These are phyloP conservation scores for Steinernema carpocapsae DNA, from an alignment of 2,888 invertebrate species.

Conservation along the genomic window DNA sequence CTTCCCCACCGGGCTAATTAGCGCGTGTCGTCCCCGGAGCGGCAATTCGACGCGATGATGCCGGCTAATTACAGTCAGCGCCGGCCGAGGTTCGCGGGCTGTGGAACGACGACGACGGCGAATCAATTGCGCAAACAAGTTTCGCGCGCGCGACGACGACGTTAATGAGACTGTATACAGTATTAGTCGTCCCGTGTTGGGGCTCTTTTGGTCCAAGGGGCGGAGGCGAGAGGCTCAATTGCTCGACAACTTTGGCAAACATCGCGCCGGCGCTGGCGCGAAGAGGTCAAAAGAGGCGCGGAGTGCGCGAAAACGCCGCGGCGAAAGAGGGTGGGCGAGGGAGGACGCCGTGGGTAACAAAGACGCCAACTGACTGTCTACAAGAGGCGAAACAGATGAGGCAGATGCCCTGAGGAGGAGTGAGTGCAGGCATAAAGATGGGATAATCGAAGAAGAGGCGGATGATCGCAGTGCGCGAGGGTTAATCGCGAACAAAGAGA, in stretches of 20 bases:
- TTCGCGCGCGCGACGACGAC: slow-evolving; percentile 23
- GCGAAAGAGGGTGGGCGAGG: too few relatives aligned
- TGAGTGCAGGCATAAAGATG: slow-evolving; percentile 20
- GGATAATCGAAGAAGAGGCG: slow-evolving; percentile 10
- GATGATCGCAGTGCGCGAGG: not conserved
- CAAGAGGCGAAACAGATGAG: too few relatives aligned
- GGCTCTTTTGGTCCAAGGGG: not conserved
- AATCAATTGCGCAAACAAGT: slow-evolving; percentile 32
- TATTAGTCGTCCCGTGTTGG: not conserved
- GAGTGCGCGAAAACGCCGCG: slow-evolving; percentile 27
- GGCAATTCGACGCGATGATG: slow-evolving; percentile 29
- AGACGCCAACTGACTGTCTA: slow-evolving; percentile 16
- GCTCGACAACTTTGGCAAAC: slow-evolving; percentile 27
- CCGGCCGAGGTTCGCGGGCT: not conserved
- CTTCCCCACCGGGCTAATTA: slow-evolving; percentile 27
- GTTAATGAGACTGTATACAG: slow-evolving; percentile 31
- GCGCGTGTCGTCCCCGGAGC: slow-evolving; percentile 22
- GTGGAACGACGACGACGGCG: slow-evolving; percentile 1
- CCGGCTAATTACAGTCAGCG: slow-evolving; percentile 29
- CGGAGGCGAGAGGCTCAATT: not conserved
- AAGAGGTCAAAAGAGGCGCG: too few relatives aligned
- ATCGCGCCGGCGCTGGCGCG: not conserved
- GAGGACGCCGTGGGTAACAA: not conserved
- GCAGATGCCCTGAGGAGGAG: not conserved
- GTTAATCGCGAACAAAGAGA: not conserved